phyloP scores from a whole-genome alignment of 1,140 invertebrate genomes.

The Leptoteleia sp. region DNA sequence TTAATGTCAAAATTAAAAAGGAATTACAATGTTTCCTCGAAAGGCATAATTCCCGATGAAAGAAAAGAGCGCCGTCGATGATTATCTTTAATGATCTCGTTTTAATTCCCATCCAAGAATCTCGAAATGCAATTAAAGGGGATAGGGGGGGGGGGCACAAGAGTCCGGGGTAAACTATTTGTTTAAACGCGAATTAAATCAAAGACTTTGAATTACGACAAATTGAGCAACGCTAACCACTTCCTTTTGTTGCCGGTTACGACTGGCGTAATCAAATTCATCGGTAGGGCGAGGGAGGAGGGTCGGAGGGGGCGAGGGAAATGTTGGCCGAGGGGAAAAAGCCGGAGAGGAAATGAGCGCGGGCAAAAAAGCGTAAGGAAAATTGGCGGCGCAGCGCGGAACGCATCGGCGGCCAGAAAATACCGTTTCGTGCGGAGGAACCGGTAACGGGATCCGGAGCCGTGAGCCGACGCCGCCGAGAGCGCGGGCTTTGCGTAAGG shows the following conservation, averaged over 20 bases:
- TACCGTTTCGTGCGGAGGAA: constrained; percentile 50
- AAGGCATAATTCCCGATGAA: neutral
- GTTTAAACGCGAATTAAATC: constrained; percentile 14
- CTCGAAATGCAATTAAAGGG: neutral
- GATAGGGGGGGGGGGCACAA: too few species aligned
- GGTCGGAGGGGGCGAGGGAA: too few species aligned
- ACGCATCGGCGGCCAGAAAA: constrained; percentile 30
- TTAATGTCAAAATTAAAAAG: constrained; percentile 5
- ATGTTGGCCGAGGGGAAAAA: too few species aligned
- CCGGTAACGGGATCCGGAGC: constrained; percentile 37
- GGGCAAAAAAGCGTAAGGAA: constrained; percentile 27
- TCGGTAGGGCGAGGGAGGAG: too few species aligned
- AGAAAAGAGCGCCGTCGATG: neutral
- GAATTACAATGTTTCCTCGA: neutral
- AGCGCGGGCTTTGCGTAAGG: constrained; percentile 27
- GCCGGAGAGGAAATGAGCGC: constrained; percentile 31
- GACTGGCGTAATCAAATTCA: constrained; percentile 31
- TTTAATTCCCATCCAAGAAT: neutral
- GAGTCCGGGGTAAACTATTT: too few species aligned
- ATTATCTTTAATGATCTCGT: constrained; percentile 3
- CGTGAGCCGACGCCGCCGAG: constrained; percentile 19
- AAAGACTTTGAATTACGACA: constrained; percentile 13
- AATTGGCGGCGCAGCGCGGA: constrained; percentile 38
- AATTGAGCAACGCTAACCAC: constrained; percentile 25
- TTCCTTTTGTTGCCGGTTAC: constrained; percentile 28